These are phyloP conservation scores for Agriotes lineatus DNA, from an alignment of 2,888 invertebrate genomes.

Conservation along the genomic window DNA sequence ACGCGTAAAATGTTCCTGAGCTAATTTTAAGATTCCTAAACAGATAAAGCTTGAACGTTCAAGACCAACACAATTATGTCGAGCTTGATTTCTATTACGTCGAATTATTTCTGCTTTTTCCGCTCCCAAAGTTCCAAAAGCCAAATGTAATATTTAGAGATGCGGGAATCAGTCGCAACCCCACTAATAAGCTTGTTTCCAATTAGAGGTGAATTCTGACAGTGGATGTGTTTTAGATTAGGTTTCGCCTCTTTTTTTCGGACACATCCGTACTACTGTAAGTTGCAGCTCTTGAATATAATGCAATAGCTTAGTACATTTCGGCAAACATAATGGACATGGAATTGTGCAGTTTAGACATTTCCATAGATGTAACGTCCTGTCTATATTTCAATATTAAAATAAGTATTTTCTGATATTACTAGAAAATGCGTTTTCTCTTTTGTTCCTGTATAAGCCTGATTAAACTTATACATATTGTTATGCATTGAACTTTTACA, in stretches of 20 bases:
- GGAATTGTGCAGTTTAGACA: too few relatives aligned
- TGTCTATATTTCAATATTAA: too few relatives aligned
- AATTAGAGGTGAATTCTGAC: slow-evolving; percentile 53
- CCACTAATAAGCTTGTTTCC: slow-evolving; percentile 50
- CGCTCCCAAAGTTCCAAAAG: background rate
- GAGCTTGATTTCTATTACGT: background rate
- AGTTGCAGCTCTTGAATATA: slow-evolving; percentile 23
- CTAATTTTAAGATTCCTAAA: slow-evolving; percentile 31
- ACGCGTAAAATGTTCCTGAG: slow-evolving; percentile 28
- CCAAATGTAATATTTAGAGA: slow-evolving; percentile 8
- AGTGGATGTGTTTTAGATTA: slow-evolving; percentile 50
- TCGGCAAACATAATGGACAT: too few relatives aligned
- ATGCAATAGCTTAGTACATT: too few relatives aligned
- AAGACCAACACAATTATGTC: background rate
- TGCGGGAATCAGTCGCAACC: slow-evolving; percentile 23
- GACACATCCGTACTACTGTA: slow-evolving; percentile 14
- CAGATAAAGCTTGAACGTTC: background rate
- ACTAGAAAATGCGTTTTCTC: too few relatives aligned
- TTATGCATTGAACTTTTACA: too few relatives aligned
- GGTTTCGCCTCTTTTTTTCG: slow-evolving; percentile 31
- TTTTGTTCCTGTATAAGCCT: too few relatives aligned
- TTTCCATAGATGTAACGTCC: too few relatives aligned
- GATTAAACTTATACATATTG: too few relatives aligned
- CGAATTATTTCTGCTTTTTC: background rate
- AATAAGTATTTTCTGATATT: too few relatives aligned